Evolutionary conservation across 2,797 vertebrate genomes (phyloP).

Genomic region (Momotus momota): DNA sequence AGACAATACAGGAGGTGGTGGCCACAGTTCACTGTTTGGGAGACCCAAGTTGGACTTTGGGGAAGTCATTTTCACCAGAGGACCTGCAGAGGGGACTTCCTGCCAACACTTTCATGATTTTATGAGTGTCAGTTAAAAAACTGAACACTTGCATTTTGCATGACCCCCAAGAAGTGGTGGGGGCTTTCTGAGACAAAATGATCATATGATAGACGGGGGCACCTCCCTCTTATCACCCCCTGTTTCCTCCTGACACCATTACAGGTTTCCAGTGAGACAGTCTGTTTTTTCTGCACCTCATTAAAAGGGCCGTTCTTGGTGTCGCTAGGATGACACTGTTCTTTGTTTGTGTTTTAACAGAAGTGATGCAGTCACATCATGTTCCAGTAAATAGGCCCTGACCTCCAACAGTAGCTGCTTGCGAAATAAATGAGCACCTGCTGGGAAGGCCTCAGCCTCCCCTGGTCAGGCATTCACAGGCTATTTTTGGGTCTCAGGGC

Average conservation of each 20-base stretch:
- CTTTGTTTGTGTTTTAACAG: background rate
- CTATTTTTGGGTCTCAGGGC: background rate
- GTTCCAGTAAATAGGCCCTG: slow-evolving; percentile 3
- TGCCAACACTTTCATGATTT: background rate
- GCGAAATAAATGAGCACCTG: background rate
- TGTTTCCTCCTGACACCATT: background rate
- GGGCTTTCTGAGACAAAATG: background rate
- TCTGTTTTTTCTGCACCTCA: slow-evolving; percentile 2
- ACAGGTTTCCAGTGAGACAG: background rate
- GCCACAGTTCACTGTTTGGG: background rate
- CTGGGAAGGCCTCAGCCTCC: background rate
- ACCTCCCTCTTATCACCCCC: background rate
- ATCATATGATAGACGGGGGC: background rate
- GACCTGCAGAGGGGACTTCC: background rate
- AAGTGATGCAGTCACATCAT: background rate
- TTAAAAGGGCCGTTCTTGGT: background rate
- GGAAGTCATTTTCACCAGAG: background rate
- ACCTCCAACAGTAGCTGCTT: background rate
- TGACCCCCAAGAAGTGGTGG: background rate
- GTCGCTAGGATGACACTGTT: background rate
- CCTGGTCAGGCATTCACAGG: background rate
- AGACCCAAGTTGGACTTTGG: background rate
- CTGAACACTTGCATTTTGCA: background rate
- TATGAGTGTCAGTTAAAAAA: background rate
- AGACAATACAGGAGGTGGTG: background rate